Evolutionary conservation across 2,888 invertebrate genomes (phyloP).

Genomic region (Netelia virgata): DNA sequence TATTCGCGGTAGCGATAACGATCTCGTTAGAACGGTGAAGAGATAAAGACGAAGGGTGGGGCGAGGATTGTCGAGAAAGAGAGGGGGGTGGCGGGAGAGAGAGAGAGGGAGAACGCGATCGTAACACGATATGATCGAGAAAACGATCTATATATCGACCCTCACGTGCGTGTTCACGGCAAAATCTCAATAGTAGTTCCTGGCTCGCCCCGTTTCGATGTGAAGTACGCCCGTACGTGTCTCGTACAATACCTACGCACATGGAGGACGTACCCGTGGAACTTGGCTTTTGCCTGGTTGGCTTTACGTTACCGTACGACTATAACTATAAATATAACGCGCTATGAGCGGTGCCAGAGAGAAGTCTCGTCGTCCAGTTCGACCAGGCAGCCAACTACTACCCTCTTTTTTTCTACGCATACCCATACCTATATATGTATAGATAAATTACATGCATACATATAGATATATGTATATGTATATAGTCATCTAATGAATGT

Average conservation of each 20-base stretch:
- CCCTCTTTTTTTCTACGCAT: slow-evolving; percentile 26
- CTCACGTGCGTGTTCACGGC: slow-evolving; percentile 41
- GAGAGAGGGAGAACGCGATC: slow-evolving; percentile 54
- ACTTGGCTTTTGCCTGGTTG: slow-evolving; percentile 41
- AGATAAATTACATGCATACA: too few species aligned
- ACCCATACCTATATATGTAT: slow-evolving; percentile 10
- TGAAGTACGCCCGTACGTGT: slow-evolving; percentile 11
- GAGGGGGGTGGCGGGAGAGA: neutral
- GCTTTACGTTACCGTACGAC: slow-evolving; percentile 28
- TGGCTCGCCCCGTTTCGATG: slow-evolving; percentile 33
- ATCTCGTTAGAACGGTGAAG: slow-evolving; percentile 73
- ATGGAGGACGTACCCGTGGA: slow-evolving; percentile 32
- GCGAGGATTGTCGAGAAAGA: too few species aligned
- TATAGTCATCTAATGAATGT: slow-evolving; percentile 74
- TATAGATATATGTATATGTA: neutral
- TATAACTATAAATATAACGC: slow-evolving; percentile 34
- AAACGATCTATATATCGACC: slow-evolving; percentile 66
- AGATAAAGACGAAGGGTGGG: neutral
- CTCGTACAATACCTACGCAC: neutral
- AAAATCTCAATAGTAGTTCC: slow-evolving; percentile 39
- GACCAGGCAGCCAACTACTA: slow-evolving; percentile 45
- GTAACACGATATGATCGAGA: slow-evolving; percentile 74
- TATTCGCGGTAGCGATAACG: slow-evolving; percentile 54
- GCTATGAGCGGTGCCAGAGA: slow-evolving; percentile 28
- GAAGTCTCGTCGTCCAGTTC: slow-evolving; percentile 33